Evolutionary conservation across 92 coral and sea anemone species (phyloP), one percentile per base, ranked within the genome.

Genomic region (Chrysogorgia sp.): DNA sequence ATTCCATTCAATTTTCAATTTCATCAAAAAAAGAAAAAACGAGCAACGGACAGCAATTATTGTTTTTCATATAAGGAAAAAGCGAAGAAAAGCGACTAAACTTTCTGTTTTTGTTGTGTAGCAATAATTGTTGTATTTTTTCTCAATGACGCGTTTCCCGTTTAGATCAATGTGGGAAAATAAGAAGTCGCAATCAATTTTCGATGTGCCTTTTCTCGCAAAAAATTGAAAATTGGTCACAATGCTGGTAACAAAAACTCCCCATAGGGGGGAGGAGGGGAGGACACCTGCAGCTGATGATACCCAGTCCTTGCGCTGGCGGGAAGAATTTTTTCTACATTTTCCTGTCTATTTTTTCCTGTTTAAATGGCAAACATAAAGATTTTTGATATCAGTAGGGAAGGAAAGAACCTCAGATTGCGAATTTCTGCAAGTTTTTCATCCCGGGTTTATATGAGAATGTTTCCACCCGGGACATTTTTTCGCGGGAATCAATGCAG

Each of bases 311-410:
- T 60, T 22, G 69, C 69, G 69, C 69, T 43, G 45, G 68, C 40
- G 68, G 34, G 68, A 62, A 62, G 60, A 22, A 15, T 2, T 35
- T 40, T 67, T 41, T 32, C 17, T 15, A 24, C 30, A 32, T 66
- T 30, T 21, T 31, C 10, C 23, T 17, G 74, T 66, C 45, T n/a
- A 10, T 66, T 66, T 37, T 26, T 35, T 37, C 56, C 35, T 29
- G 5, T 66, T 37, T 17, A 1, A 66, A 66, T 66, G 74, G 74
- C 74, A 66, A 40, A 30, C 57, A 43, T 20, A 67, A 67, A 67
- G 57, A 67, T 41, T 67, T 67, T 67, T n/a, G 32, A 67, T 67
- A 53, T 67, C 22, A 20, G 12, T 67, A 52, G 74, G 33, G 74
- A 67, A 40, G 74, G 74, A 34, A 67, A 67, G 40, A 43, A 13